A percentile compares a stretch with the other conserved stretches of the same genome.
phyloP scores from a whole-genome alignment of 2,113 vertebrate species.

The Sapajus apella region DNA sequence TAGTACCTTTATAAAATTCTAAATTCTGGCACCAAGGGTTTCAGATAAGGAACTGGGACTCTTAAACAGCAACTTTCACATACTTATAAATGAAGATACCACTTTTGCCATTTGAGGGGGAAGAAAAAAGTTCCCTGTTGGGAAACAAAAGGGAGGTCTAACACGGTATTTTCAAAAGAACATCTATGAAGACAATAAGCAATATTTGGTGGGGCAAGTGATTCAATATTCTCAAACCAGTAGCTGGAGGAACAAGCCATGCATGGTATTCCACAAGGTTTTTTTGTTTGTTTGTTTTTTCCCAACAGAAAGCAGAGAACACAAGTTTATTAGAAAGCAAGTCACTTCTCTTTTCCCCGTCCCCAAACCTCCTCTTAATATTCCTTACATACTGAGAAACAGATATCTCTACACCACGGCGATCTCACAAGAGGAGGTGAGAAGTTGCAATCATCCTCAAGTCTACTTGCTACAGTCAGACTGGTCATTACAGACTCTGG shows the following conservation, averaged over 20 bases:
- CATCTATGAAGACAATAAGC: not conserved
- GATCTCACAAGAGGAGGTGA: not conserved
- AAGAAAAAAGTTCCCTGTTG: not conserved
- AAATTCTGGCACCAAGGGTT: not conserved
- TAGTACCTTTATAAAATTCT: not conserved
- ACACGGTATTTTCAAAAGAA: slow-evolving; percentile 12
- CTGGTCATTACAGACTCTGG: not conserved
- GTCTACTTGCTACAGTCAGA: not conserved
- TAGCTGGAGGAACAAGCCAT: not conserved
- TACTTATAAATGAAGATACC: not conserved
- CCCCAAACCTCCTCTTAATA: not conserved
- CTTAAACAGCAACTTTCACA: not conserved
- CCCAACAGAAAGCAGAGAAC: not conserved
- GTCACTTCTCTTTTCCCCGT: not conserved
- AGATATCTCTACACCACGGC: not conserved
- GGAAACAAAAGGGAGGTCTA: not conserved
- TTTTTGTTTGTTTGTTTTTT: not conserved
- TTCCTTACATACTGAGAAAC: not conserved
- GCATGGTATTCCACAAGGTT: not conserved
- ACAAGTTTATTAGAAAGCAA: not conserved
- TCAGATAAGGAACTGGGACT: not conserved
- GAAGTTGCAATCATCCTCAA: not conserved
- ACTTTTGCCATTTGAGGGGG: not conserved
- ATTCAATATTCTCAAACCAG: not conserved
- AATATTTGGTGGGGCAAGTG: not conserved